phyloP scores from a whole-genome alignment of 2,113 vertebrate genomes.

The Syngnathus scovelli region DNA sequence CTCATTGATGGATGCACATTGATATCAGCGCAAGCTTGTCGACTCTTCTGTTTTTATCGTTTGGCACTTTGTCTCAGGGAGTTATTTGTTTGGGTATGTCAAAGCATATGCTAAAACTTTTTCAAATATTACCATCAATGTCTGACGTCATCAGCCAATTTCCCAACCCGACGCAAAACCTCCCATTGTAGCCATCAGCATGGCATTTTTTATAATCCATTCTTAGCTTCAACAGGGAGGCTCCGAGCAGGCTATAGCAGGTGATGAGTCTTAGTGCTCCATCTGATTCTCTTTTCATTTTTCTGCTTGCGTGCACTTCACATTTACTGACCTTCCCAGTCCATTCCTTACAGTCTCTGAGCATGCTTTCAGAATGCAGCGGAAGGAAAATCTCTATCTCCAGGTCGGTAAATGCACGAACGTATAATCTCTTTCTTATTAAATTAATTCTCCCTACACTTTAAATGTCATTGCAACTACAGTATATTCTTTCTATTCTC shows the following conservation, averaged over 20 bases:
- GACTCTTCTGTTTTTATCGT: background rate
- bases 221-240: conserved; percentile 27
- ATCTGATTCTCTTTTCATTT: conserved; percentile 52
- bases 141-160: conserved; percentile 19
- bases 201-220: conserved; percentile 51
- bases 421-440: conserved; percentile 4
- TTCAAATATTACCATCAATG: background rate
- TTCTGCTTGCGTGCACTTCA: conserved; percentile 54
- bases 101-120: conserved; percentile 1
- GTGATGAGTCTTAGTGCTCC: conserved; percentile 47
- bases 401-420: conserved; percentile 20
- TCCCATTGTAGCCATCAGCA: conserved; percentile 28
- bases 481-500: background rate
- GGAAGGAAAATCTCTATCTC: conserved; percentile 20
- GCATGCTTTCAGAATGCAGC: conserved; percentile 29
- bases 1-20: conserved; percentile 32
- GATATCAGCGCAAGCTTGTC: conserved; percentile 13
- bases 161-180: background rate
- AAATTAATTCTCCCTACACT: background rate
- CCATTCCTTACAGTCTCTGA: conserved; percentile 28
- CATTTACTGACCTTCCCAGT: conserved; percentile 55
- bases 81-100: conserved; percentile 21
- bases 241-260: conserved; percentile 40
- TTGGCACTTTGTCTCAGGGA: conserved; percentile 18
- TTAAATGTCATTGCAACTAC: background rate